Percentiles rank a stretch among this genome's conserved stretches.
Conservation (phyloP, 2,888 invertebrate genomes). For the Ellobium chinense region DNA sequence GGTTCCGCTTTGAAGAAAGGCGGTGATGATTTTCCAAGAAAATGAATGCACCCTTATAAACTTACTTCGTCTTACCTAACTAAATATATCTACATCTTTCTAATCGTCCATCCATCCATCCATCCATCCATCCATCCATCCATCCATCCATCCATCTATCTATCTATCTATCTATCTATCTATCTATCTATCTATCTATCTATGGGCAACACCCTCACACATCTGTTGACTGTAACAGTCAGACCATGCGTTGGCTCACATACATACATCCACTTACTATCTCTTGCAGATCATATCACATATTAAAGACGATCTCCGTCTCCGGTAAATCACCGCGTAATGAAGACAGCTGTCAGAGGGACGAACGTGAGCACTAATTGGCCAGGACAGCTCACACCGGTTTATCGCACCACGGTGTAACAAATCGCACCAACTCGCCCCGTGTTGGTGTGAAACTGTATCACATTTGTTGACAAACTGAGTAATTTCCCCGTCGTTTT, state of each 20-base stretch:
- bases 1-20: too few relatives aligned
- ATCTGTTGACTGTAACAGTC: neutral
- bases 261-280: too few relatives aligned
- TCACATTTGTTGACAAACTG: neutral
- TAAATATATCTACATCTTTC: too few relatives aligned
- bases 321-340: slow-evolving; percentile 13
- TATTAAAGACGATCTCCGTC: neutral
- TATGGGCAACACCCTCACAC: neutral
- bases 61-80: too few relatives aligned
- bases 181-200: neutral
- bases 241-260: too few relatives aligned
- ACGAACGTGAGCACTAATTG: slow-evolving; percentile 21
- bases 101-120: too few relatives aligned
- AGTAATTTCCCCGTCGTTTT: neutral
- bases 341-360: neutral
- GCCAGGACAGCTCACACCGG: neutral
- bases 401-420: neutral
- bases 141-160: too few relatives aligned
- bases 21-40: too few relatives aligned
- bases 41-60: too few relatives aligned
- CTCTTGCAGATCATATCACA: neutral
- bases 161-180: neutral
- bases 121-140: too few relatives aligned
- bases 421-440: neutral
- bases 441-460: neutral